Conservation (phyloP, 2,888 invertebrate genomes). For the Cosmia pyralina region DNA sequence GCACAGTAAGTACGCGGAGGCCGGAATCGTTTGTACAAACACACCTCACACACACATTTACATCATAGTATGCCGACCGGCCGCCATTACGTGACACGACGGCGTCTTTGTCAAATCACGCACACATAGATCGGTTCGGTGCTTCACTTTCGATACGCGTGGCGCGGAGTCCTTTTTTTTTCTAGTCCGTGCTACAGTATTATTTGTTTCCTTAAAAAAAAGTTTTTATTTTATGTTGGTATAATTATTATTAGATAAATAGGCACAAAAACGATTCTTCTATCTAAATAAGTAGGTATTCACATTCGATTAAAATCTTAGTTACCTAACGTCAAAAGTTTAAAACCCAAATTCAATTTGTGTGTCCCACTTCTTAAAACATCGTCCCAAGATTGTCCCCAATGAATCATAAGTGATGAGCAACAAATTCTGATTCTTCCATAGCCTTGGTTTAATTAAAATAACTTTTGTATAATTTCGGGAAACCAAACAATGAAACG, state of each 20-base stretch:
- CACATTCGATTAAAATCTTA: neutral
- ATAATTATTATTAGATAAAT: neutral
- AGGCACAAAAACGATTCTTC: neutral
- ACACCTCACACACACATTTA: too few species aligned
- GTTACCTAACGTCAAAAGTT: neutral
- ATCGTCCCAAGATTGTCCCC: neutral
- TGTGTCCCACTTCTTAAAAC: conserved; percentile 2
- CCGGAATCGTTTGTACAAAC: too few species aligned
- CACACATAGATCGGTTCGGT: too few species aligned
- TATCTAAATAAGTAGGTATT: neutral
- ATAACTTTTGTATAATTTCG: conserved; percentile 21
- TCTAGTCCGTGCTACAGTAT: too few species aligned
- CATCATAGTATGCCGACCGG: too few species aligned
- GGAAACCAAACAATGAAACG: conserved; percentile 7
- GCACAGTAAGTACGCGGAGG: too few species aligned
- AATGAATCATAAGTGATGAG: conserved; percentile 14
- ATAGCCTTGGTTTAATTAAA: conserved; percentile 19
- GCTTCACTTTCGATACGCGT: too few species aligned
- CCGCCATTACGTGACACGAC: too few species aligned
- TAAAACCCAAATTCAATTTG: neutral
- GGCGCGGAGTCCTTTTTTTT: too few species aligned
- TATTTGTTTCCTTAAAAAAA: neutral
- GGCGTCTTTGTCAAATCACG: too few species aligned
- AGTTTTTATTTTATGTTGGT: neutral
- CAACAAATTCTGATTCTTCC: conserved; percentile 19